Base-by-base conservation (phyloP, 2,113 vertebrate genomes). In the Oreotragus oreotragus region DNA sequence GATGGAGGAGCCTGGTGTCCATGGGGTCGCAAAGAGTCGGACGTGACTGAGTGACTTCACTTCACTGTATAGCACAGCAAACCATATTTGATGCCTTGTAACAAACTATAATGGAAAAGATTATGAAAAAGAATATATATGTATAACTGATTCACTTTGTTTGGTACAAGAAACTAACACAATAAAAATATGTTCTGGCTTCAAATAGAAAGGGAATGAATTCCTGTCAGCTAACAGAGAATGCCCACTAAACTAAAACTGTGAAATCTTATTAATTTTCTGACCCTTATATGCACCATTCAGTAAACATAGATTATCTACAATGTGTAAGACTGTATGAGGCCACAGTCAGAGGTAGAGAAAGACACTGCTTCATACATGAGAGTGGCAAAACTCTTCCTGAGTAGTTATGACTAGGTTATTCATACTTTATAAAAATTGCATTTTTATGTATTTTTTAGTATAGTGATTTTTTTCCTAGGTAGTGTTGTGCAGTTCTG, bases 401-500 rank as follows among this genome's bases (percentile, higher is more conserved):
- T 19, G 79, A 17, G 21, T 15, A 94, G 76, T 91, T 77, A 79
- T 80, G 79, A 79, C 7, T 43, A 87, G 13, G 14, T 5, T 92
- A 57, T 39, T 11, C 4, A 76, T n/a, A 87, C 53, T 88, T 57
- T 23, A 9, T 53, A 64, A 90, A 94, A 70, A 90, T 12, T 10
- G 12, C 83, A 70, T 79, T 83, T 92, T 60, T 9, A 80, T 66
- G 73, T 19, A 28, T 53, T 85, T 97, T 47, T 51, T 14, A 89
- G 36, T 57, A 25, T 39, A 83, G 49, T 70, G n/a, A 91, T 89
- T 4, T 6, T 53, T 51, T 28, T 53, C 81, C 47, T 30, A 93
- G 9, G 2, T 45, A 27, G 2, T 49, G 0, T 83, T 98, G 36
- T 96, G 2, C 16, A 6, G 73, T 96, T 95, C 11, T 21, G 0